Evolutionary conservation across 2,888 invertebrate genomes (phyloP).

Genomic region (Galerucella calmariensis): DNA sequence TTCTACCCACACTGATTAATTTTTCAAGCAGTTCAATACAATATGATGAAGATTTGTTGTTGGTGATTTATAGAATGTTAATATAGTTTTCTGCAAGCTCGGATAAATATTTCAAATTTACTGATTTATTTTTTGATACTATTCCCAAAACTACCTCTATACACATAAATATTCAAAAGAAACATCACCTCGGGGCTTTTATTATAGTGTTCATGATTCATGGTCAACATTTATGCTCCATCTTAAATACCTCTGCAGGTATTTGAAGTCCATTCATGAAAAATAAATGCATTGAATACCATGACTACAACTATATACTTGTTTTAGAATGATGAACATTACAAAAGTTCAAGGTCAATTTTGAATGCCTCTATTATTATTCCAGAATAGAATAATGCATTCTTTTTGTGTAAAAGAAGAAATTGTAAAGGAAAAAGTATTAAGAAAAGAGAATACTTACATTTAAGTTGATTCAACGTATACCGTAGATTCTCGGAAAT

Average conservation of each 20-base stretch:
- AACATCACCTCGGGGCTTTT: not conserved
- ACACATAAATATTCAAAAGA: not conserved
- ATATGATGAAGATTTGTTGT: too few species aligned
- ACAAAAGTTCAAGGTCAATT: not conserved
- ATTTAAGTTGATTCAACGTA: too few species aligned
- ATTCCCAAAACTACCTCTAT: too few species aligned
- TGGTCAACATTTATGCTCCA: not conserved
- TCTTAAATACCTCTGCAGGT: constrained; percentile 1
- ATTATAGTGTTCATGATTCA: not conserved
- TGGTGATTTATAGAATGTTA: too few species aligned
- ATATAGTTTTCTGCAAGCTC: too few species aligned
- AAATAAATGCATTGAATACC: not conserved
- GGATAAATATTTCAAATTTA: too few species aligned
- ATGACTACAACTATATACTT: not conserved
- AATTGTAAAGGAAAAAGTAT: too few species aligned
- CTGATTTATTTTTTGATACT: too few species aligned
- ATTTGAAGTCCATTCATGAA: not conserved
- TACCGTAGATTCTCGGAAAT: too few species aligned
- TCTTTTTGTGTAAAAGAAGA: not conserved
- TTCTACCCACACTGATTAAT: too few species aligned
- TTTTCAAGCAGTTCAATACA: too few species aligned
- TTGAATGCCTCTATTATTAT: not conserved
- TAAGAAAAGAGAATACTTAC: too few species aligned
- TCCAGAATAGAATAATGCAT: not conserved
- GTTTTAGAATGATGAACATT: not conserved